Evolutionary conservation across 2,797 vertebrate genomes (phyloP), one percentile per base, ranked within the genome.

Genomic region (Poliocrania exsul): DNA sequence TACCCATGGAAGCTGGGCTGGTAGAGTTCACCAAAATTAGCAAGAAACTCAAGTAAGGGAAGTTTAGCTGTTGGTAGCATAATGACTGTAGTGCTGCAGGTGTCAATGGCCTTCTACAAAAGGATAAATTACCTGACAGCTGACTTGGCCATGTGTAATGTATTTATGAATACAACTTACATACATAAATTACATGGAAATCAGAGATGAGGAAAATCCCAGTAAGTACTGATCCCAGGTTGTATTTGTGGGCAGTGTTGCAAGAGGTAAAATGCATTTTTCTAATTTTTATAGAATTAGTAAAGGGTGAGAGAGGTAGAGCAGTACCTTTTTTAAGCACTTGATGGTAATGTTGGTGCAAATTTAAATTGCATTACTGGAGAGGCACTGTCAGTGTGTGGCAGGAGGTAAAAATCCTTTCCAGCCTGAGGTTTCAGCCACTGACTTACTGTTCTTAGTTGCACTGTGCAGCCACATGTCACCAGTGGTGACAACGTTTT

Each of bases 1-100:
- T 99, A 91, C 99, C 99, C 10, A 99, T 99, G 99, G 99, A 99
- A 97, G 98, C 99, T 5, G 99, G 99, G 54, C 97, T 99, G 86
- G 99, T 99, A 69, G 99, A 99, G 96, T 99, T 99, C 96, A 99
- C 99, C 88, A 99, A 99, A 98, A 99, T 99, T 61, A 99, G 99
- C 97, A 99, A 97, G 80, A 99, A 99, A 96, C 97, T 99, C 87
- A 98, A 99, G 99, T 99, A 98, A 97, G 97, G 44, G 3, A 53
- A 56, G 4, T 84, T 85, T 46, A 57, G 26, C 62, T 86, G 23
- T 81, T 37, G 24, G 50, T 46, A 71, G 9, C 5, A 5, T 57
- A 65, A 86, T 57, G 77, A 66, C 19, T 53, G 14, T 33, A 49
- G n/a, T n/a, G n/a, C 60, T 85, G 49, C 29, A 64, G n/a, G 16